Conservation (phyloP, 2,888 invertebrate genomes). For the Nephrotoma guestfalica region DNA sequence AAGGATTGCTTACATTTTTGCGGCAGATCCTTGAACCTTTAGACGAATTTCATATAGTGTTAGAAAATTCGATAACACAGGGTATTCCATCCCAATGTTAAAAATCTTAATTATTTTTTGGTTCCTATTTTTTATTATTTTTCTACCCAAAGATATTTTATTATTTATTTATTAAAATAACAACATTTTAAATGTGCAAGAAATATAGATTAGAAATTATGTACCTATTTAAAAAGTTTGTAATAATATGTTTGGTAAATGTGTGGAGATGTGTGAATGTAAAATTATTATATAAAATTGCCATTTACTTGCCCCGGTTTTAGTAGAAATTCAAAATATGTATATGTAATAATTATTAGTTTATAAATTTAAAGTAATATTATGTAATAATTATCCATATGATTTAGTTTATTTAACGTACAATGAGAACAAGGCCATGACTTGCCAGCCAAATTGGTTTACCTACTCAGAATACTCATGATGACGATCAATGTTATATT, state of each 20-base stretch:
- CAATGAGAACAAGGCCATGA: not conserved
- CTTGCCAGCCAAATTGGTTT: not conserved
- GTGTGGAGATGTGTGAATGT: not conserved
- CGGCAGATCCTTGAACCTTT: constrained; percentile 81
- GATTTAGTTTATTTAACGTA: not conserved
- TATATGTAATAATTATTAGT: not conserved
- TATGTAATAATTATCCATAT: not conserved
- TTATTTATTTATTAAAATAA: not conserved
- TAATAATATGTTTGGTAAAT: not conserved
- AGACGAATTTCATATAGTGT: constrained; percentile 74
- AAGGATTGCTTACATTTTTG: constrained; percentile 72
- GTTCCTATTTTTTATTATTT: not conserved
- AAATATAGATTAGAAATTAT: not conserved
- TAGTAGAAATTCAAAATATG: not conserved
- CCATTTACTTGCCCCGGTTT: not conserved
- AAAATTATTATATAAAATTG: not conserved
- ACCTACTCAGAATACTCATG: not conserved
- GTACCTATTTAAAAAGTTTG: not conserved
- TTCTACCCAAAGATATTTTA: not conserved
- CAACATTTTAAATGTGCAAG: not conserved
- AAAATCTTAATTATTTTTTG: constrained; percentile 8
- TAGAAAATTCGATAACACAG: constrained; percentile 70
- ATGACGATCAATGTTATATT: not conserved
- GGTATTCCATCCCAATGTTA: constrained; percentile 33
- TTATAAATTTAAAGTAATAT: not conserved